Conservation (phyloP, 2,797 vertebrate species). For the Pipistrellus pygmaeus region DNA sequence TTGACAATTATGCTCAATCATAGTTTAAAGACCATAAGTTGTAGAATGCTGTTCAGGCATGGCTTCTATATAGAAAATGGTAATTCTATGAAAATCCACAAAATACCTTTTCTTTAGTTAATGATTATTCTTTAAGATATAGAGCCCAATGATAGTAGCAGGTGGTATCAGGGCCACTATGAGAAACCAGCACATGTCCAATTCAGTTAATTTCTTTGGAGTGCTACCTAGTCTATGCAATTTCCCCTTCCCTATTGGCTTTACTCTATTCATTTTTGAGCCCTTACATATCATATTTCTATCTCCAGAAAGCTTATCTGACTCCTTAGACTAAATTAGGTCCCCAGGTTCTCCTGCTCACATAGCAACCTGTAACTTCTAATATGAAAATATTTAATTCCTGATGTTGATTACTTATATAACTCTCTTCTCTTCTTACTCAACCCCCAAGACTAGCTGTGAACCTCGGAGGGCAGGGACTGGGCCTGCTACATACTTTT, state of each 20-base stretch:
- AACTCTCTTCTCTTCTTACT: neutral
- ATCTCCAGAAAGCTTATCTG: constrained; percentile 1
- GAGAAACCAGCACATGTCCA: neutral
- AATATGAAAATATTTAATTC: neutral
- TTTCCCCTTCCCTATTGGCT: neutral
- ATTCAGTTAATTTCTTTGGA: neutral
- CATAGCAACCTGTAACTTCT: neutral
- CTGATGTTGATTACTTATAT: neutral
- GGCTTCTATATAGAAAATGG: neutral
- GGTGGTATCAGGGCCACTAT: neutral
- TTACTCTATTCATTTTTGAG: neutral
- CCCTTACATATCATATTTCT: neutral
- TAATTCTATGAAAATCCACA: constrained; percentile 8
- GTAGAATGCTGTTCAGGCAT: neutral
- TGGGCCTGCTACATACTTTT: neutral
- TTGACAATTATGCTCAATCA: constrained; percentile 70
- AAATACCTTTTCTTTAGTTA: neutral
- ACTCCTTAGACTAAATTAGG: neutral
- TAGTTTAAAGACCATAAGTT: constrained; percentile 57
- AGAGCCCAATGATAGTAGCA: neutral
- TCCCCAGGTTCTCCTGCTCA: neutral
- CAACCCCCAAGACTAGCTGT: neutral
- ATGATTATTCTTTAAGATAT: neutral
- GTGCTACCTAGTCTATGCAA: neutral
- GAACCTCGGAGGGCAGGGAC: neutral